Conservation (phyloP, 2,888 invertebrate species). For the Danaus chrysippus region DNA sequence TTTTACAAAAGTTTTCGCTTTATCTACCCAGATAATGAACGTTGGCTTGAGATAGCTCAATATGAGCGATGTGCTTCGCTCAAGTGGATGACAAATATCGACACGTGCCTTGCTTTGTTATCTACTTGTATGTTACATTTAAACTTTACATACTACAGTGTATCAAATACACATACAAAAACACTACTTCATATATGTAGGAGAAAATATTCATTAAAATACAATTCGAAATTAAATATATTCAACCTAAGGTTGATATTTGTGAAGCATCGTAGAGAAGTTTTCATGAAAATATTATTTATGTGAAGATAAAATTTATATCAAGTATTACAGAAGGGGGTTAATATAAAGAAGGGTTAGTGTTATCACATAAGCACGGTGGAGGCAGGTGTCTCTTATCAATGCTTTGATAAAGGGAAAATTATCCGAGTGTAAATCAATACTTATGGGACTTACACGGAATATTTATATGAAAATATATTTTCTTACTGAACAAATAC, state of each 20-base stretch:
- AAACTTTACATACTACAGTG: not conserved
- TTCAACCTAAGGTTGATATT: too few species aligned
- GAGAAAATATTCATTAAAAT: too few species aligned
- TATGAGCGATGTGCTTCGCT: conserved; percentile 60
- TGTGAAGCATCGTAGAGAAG: conserved; percentile 7
- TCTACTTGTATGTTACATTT: not conserved
- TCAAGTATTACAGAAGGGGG: conserved; percentile 43
- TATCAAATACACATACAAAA: too few species aligned
- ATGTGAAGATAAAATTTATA: conserved; percentile 24
- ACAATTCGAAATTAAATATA: too few species aligned
- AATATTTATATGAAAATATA: conserved; percentile 9
- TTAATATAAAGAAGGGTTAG: conserved; percentile 58
- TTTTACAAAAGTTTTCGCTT: conserved; percentile 60
- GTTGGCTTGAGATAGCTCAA: conserved; percentile 75
- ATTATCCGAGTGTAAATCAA: conserved; percentile 68
- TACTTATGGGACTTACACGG: conserved; percentile 45
- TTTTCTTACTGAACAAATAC: not conserved
- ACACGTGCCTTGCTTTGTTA: conserved; percentile 20
- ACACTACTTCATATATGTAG: not conserved
- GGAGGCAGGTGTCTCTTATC: conserved; percentile 63
- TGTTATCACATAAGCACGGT: conserved; percentile 52
- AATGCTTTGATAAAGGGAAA: conserved; percentile 61
- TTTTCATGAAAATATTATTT: conserved; percentile 30
- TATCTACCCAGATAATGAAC: conserved; percentile 67
- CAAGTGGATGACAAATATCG: conserved; percentile 60